Base-by-base conservation (phyloP, 2,797 vertebrate genomes). In the Linurgus olivaceus region DNA sequence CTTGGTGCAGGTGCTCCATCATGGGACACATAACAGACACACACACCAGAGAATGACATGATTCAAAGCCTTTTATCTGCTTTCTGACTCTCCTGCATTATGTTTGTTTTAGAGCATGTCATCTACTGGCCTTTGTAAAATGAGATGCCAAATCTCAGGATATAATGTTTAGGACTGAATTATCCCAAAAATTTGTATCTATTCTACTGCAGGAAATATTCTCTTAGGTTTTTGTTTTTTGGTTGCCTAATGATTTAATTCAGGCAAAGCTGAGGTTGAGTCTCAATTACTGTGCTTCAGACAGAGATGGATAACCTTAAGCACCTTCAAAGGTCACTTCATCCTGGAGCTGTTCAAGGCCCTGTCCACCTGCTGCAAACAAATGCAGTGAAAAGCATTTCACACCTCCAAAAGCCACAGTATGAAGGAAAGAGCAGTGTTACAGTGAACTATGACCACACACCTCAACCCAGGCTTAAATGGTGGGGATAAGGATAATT, bases 231-330 rank as follows among this genome's bases (percentile, higher is more conserved):
- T 86, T 42, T 42, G 16, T 15, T 42, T 85, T 92, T 78, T 55
- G 15, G 40, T 73, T 80, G 48, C 37, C 52, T 72, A 66, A 89
- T 72, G 66, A 87, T 80, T 94, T 95, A 83, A 96, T 90, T 94
- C 72, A 80, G 73, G 70, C 37, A 93, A 86, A 72, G 50, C 21
- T 76, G 21, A 58, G 26, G 47, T 15, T 75, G 44, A 78, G 26
- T 78, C 75, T 86, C 86, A 81, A 72, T 86, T 76, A 68, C 45
- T 79, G 23, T 0, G 4, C n/a, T 84, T 73, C 74, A 76, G 86
- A 91, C 89, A 96, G 72, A 95, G 75, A 96, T 58, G 62, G 47
- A 91, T 93, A 94, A 86, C 87, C 93, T 84, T 13, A 75, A 75
- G 28, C 51, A 58, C 72, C 81, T 91, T 78, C 73, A 83, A 72